These are phyloP conservation scores for fruit fly (Drosophila melanogaster) DNA, from an alignment of 1,140 invertebrate genomes.

Conservation along the genomic window Release_6_plus_ISO1_MT NC_004354.4:4662501-4663000, in stretches of 20 bases:
- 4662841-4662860: neutral
- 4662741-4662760: neutral
- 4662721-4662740: neutral
- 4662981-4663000: no score
- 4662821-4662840: no score
- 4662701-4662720: no score
- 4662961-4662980: no score
- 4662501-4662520: constrained; percentile 8
- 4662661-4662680: no score
- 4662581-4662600: constrained; percentile 55
- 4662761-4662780: neutral
- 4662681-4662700: no score
- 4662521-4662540: constrained; percentile 33
- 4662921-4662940: no score
- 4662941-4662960: no score
- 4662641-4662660: neutral
- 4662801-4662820: no score
- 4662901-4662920: no score
- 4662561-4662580: constrained; percentile 38
- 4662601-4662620: constrained; percentile 17
- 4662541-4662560: constrained; percentile 49
- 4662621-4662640: constrained; percentile 18
- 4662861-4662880: no score
- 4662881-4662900: no score
- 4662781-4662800: neutral